Conservation (phyloP, 2,888 invertebrate genomes). For the Artemia sinica region DNA sequence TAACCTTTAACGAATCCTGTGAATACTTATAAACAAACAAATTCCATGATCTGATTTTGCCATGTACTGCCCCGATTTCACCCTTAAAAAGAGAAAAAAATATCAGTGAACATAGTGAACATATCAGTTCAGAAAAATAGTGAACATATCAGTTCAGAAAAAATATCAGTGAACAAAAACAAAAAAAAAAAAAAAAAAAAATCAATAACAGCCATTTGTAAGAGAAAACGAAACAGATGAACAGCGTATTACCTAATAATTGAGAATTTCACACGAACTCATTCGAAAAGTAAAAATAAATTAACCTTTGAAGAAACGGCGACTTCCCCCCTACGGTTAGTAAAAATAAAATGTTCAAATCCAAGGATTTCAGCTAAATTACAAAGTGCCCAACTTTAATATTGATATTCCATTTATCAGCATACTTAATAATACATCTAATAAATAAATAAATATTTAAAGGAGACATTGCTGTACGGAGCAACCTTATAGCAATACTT, state of each 20-base stretch:
- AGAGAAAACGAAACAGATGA: too few relatives aligned
- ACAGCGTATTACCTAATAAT: too few relatives aligned
- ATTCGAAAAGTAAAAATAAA: too few relatives aligned
- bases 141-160: neutral
- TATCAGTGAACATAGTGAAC: conserved; percentile 15
- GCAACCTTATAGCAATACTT: too few relatives aligned
- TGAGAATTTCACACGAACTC: too few relatives aligned
- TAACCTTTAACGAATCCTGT: conserved; percentile 50
- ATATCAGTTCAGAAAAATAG: conserved; percentile 18
- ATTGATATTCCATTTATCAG: too few relatives aligned
- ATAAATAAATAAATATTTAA: too few relatives aligned
- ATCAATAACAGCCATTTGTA: too few relatives aligned
- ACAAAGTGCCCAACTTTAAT: conserved; percentile 11
- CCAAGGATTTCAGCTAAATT: neutral
- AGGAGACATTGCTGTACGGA: too few relatives aligned
- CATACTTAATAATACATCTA: too few relatives aligned
- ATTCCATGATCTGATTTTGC: conserved; percentile 62
- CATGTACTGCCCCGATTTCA: conserved; percentile 64
- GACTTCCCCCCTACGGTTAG: neutral
- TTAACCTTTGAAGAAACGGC: too few relatives aligned
- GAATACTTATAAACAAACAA: conserved; percentile 57
- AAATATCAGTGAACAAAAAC: neutral
- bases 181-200: too few relatives aligned
- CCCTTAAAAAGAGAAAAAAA: conserved; percentile 35
- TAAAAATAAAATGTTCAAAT: conserved; percentile 14